Base-by-base conservation (phyloP, 2,113 vertebrate genomes). In the Canis aureus region DNA sequence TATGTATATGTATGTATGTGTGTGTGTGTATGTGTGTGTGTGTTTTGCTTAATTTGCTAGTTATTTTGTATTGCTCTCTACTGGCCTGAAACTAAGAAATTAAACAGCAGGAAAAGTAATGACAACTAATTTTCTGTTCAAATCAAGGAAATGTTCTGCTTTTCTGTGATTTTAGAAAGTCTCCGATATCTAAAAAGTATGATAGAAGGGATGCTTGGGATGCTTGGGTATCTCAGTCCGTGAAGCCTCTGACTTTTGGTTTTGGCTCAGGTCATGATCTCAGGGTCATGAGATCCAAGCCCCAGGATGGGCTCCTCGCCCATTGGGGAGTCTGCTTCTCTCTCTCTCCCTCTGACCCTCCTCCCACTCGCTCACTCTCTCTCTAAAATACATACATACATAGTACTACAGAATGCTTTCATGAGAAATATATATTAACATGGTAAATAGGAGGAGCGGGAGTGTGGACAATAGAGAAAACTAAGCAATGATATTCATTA, bases 11-110 rank as follows among this genome's bases (percentile, higher is more conserved):
- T 66, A 3, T 51, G 6, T 57, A 11, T 22, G 3, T 73, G 11
- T 38, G 1, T 71, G 6, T 62, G 0, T 66, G 4, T 89, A 0
- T 53, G 2, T 64, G 3, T 2, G 11, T 17, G 15, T 22, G 8
- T 49, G 35, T 38, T 73, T 89, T 27, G 22, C 82, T 92, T 93
- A 67, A 38, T 76, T 95, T 87, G 51, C n/a, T 97, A 11, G 25
- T 92, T 86, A 82, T 93, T 91, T 93, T 92, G 71, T 53, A 69
- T 91, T 93, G 67, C 9, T 95, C 38, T 82, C 57, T 96, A 11
- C 73, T 95, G 74, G 80, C 49, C 29, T 91, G 27, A 95, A 97
- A 94, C 27, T 81, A 92, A 97, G 53, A 93, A 81, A 92, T 89
- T 95, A 95, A 93, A 76, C 79, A 94, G 17, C 53, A 96, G 22